Evolutionary conservation across 2,888 invertebrate species (phyloP).

Genomic region (Pilophorus perplexus): DNA sequence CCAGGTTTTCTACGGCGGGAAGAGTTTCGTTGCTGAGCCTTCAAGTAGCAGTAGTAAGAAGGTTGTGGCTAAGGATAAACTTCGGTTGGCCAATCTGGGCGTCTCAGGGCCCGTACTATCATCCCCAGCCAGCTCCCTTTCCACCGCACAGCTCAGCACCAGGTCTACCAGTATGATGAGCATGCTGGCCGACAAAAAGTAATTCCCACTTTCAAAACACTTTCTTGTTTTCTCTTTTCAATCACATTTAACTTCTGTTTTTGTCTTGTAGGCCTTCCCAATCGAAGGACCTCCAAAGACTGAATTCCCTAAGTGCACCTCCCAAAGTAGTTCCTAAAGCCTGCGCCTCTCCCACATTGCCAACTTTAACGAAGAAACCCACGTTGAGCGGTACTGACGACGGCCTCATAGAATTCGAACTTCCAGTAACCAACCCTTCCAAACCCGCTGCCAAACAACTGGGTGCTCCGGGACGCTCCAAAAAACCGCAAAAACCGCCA

Average conservation of each 20-base stretch:
- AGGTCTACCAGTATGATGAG: neutral
- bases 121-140: neutral
- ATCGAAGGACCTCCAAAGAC: constrained; percentile 41
- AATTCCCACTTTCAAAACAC: too few relatives aligned
- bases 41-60: constrained; percentile 39
- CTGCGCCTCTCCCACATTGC: neutral
- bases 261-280: constrained; percentile 40
- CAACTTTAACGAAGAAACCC: constrained; percentile 9
- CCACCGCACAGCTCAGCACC: constrained; percentile 5
- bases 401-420: constrained; percentile 19
- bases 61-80: constrained; percentile 43
- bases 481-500: constrained; percentile 18
- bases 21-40: constrained; percentile 66
- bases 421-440: neutral
- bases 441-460: constrained; percentile 23
- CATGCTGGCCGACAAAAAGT: neutral
- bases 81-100: constrained; percentile 34
- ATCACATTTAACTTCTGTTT: too few relatives aligned
- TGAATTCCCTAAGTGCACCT: constrained; percentile 5
- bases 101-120: neutral
- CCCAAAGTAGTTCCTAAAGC: neutral
- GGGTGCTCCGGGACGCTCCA: neutral
- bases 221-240: too few relatives aligned
- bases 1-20: constrained; percentile 71
- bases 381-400: constrained; percentile 6